Conservation (phyloP, 2,113 vertebrate species). For the Centropus unirufus region DNA sequence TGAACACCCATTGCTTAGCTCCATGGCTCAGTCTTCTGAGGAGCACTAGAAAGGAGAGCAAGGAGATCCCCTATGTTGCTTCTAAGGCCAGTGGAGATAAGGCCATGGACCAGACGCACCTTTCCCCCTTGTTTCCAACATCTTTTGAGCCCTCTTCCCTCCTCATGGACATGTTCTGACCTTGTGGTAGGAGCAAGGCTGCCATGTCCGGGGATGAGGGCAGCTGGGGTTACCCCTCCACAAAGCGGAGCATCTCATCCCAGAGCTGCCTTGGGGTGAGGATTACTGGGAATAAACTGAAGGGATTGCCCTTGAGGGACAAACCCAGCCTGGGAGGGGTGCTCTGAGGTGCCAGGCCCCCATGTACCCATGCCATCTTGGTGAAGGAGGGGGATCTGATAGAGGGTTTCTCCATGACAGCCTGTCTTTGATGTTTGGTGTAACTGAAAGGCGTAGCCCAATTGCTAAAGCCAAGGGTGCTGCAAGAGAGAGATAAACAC, state of each 20-base stretch:
- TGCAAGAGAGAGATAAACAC: not conserved
- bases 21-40: not conserved
- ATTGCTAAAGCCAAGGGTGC: not conserved
- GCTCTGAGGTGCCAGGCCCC: not conserved
- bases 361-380: accelerated
- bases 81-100: accelerated
- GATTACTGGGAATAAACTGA: not conserved
- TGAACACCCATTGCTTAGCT: not conserved
- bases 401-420: not conserved
- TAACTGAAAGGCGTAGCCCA: not conserved
- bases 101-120: not conserved
- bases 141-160: not conserved
- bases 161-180: accelerated
- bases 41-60: not conserved
- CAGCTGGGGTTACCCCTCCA: not conserved
- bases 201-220: not conserved
- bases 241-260: not conserved
- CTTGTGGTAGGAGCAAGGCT: not conserved
- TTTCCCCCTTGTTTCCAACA: not conserved
- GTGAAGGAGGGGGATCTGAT: not conserved
- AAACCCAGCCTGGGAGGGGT: not conserved
- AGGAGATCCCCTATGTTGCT: not conserved
- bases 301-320: not conserved
- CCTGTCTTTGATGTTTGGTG: not conserved
- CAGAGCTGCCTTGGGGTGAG: not conserved